Conservation (phyloP, 2,888 invertebrate species). For the Onthophagus sagittarius region DNA sequence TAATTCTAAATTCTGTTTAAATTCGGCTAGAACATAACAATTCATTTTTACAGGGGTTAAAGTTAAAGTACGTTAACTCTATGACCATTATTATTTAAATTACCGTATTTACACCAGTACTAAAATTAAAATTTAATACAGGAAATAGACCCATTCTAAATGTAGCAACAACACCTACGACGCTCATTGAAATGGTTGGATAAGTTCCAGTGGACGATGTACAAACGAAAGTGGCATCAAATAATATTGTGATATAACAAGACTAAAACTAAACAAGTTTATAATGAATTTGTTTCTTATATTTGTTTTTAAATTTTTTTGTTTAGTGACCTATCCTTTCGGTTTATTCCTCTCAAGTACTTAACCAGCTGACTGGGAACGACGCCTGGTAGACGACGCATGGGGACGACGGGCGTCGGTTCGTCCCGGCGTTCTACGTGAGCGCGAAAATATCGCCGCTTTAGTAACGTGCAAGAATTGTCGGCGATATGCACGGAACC, state of each 20-base stretch:
- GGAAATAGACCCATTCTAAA: background rate
- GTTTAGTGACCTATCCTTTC: background rate
- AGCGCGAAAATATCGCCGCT: slow-evolving; percentile 29
- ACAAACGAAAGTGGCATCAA: background rate
- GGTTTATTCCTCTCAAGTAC: slow-evolving; percentile 8
- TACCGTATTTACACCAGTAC: background rate
- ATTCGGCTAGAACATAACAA: no score
- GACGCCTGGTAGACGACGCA: slow-evolving; percentile 39
- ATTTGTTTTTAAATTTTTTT: no score
- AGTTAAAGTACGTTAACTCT: no score
- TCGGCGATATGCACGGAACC: background rate
- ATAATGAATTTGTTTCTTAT: no score
- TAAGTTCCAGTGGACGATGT: background rate
- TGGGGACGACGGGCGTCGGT: slow-evolving; percentile 37
- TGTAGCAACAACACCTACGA: background rate
- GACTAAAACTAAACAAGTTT: no score
- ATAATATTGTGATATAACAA: background rate
- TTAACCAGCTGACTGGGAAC: slow-evolving; percentile 37
- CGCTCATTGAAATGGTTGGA: background rate
- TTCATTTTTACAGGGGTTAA: no score
- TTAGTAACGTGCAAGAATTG: slow-evolving; percentile 1
- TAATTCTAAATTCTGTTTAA: no score
- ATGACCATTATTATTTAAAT: no score
- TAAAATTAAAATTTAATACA: background rate
- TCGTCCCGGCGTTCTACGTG: slow-evolving; percentile 33